phyloP scores from a whole-genome alignment of 2,113 vertebrate species.

The Labeo catla region DNA sequence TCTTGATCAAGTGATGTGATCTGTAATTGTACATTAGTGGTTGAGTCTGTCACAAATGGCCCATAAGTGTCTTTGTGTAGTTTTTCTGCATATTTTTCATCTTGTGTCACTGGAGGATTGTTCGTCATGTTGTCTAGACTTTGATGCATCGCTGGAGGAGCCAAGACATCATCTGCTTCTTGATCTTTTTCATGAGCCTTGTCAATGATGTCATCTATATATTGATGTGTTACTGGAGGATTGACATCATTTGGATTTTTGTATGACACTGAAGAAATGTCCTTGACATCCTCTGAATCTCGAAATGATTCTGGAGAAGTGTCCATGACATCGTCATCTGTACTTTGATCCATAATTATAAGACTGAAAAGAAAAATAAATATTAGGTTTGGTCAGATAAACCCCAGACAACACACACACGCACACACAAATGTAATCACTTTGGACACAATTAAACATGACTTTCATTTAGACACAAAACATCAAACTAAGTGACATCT shows the following conservation, averaged over 20 bases:
- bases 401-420: neutral
- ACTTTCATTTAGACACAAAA: neutral
- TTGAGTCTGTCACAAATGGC: neutral
- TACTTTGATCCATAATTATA: neutral
- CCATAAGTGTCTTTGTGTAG: neutral
- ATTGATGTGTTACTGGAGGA: neutral
- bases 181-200: accelerated
- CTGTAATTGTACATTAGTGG: neutral
- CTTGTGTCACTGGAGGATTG: neutral
- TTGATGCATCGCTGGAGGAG: neutral
- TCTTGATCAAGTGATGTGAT: neutral
- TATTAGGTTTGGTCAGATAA: neutral
- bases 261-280: neutral
- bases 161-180: neutral
- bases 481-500: neutral
- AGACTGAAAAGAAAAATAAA: neutral
- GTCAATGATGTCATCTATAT: neutral
- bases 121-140: neutral
- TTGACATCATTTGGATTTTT: neutral
- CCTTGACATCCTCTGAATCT: neutral
- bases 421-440: too few relatives aligned
- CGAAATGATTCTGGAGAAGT: neutral
- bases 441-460: too few relatives aligned
- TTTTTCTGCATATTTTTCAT: neutral
- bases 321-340: neutral